Evolutionary conservation across 2,797 vertebrate genomes (phyloP), one percentile per base, ranked within the genome.

Genomic region (Xenentodon cancila): DNA sequence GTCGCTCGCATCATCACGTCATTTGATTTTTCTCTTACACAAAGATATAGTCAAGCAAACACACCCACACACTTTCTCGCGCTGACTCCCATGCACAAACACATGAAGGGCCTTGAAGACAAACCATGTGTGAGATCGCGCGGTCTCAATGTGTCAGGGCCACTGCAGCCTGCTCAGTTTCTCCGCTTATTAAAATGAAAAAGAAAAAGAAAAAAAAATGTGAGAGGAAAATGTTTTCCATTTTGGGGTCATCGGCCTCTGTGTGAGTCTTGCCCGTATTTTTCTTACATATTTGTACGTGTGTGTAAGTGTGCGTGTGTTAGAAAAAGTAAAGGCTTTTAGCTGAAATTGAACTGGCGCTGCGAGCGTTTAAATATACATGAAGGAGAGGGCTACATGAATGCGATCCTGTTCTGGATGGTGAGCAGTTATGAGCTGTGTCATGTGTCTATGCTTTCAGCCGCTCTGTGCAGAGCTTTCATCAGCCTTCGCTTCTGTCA

Each of bases 1-100:
- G 64, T 61, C 30, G 18, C 58, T 78, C 86, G 76, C 82, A 77
- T 80, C 77, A 65, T 62, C 71, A 17, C 81, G 64, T 85, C 84
- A 80, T 75, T 83, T 57, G 70, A 60, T 59, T 78, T 86, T 84
- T 72, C 65, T 80, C 69, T 75, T 71, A 74, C 81, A 88, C 86
- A 87, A 87, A 88, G 80, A 89, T 86, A 85, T 81, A 90, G 84
- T 88, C 86, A 84, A 86, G 88, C 84, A 87, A 90, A 90, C 81
- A 88, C 86, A 61, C 87, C 89, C 81, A 89, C 89, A 11, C 82
- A 2, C 80, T 81, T 90, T 90, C 87, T 84, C 89, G 81, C 89
- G 74, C 81, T 78, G 81, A 84, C 83, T 86, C 83, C 83, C 80
- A 71, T 88, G 83, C 88, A 77, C 86, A 92, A 87, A 88, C 83